A percentile compares a stretch with the other conserved stretches of the same genome.
Conservation (phyloP, 2,888 invertebrate genomes). For the Lucinisca nassula region DNA sequence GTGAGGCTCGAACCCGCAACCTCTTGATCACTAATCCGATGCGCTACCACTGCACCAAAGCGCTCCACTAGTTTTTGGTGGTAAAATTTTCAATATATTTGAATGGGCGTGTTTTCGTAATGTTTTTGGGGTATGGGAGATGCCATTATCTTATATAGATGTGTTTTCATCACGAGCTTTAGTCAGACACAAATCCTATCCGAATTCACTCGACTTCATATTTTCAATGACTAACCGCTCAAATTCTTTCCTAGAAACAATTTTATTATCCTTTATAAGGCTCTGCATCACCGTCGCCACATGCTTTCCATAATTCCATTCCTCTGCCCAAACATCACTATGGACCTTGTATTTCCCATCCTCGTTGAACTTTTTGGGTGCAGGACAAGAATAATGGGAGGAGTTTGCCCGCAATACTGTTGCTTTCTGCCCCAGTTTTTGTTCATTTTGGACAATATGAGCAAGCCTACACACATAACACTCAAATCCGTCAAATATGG, state of each 20-base stretch:
- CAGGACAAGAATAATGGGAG: conserved; percentile 89
- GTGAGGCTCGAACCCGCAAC: no score
- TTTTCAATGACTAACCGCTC: conserved; percentile 32
- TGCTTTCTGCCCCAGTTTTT: conserved; percentile 58
- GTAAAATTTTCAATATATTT: no score
- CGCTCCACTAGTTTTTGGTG: no score
- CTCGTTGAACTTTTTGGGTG: conserved; percentile 85
- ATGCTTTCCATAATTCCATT: conserved; percentile 64
- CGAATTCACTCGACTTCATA: not conserved
- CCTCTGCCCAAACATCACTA: conserved; percentile 45
- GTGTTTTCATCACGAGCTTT: no score
- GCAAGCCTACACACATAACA: conserved; percentile 83
- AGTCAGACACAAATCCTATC: not conserved
- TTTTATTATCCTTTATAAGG: conserved; percentile 27
- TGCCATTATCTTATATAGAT: no score
- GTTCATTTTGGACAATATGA: conserved; percentile 71
- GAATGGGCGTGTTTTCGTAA: no score
- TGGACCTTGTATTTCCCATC: conserved; percentile 71
- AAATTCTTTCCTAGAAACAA: conserved; percentile 39
- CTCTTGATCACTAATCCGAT: no score
- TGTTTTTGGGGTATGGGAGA: no score
- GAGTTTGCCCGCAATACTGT: conserved; percentile 62
- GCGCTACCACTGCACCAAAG: no score
- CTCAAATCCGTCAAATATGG: conserved; percentile 79
- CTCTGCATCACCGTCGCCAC: conserved; percentile 54